phyloP scores from a whole-genome alignment of 2,797 vertebrate species.

The Coccyzus lansbergi region DNA sequence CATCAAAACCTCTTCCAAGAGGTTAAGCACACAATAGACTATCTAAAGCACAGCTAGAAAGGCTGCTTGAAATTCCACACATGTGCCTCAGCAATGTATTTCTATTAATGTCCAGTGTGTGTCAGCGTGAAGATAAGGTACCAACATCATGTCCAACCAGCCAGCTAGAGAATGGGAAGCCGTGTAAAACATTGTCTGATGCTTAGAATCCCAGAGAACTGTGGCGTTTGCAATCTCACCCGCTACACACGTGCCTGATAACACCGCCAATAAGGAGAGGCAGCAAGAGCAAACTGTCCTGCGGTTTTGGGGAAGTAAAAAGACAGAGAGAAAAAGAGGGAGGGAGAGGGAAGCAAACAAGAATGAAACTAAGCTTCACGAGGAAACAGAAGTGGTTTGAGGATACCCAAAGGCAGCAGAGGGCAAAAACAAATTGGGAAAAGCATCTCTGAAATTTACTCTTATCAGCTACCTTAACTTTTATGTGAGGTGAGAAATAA shows the following conservation, averaged over 20 bases:
- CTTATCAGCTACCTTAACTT: neutral
- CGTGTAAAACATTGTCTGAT: slow-evolving; percentile 80
- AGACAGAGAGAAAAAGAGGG: neutral
- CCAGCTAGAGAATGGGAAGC: slow-evolving; percentile 80
- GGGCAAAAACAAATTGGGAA: neutral
- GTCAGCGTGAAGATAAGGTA: slow-evolving; percentile 90
- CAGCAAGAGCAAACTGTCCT: neutral
- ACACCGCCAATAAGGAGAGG: slow-evolving; percentile 4
- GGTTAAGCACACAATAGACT: slow-evolving; percentile 79
- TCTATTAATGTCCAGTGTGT: slow-evolving; percentile 90
- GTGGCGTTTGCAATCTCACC: slow-evolving; percentile 75
- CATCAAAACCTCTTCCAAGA: slow-evolving; percentile 76
- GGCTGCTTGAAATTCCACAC: slow-evolving; percentile 85
- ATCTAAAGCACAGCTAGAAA: slow-evolving; percentile 67
- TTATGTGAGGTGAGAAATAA: neutral
- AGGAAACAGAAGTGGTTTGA: neutral
- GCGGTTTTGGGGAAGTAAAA: neutral
- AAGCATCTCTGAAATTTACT: neutral
- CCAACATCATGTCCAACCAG: slow-evolving; percentile 83
- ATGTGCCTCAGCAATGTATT: slow-evolving; percentile 80
- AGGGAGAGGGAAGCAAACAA: slow-evolving; percentile 21
- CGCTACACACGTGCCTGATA: slow-evolving; percentile 70
- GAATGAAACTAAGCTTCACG: slow-evolving; percentile 1
- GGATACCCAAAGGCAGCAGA: neutral
- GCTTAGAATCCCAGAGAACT: slow-evolving; percentile 76